A percentile compares a stretch with the other conserved stretches of the same genome.
These are phyloP conservation scores for Ichneumoninae sp. DNA, from an alignment of 2,888 invertebrate species.

Conservation along the genomic window DNA sequence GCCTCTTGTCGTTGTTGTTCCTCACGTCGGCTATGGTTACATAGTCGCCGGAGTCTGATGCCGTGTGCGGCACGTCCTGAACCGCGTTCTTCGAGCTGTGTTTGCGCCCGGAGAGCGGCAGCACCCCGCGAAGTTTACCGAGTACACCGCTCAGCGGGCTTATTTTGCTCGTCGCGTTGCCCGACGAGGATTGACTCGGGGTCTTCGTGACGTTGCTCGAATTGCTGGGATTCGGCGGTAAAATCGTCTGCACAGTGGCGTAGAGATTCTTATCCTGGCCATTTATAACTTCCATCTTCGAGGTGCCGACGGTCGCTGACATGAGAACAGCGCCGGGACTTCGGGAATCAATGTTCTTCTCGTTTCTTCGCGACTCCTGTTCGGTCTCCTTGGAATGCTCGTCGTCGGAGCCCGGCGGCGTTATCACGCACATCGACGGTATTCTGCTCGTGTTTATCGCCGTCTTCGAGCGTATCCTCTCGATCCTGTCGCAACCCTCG, in stretches of 20 bases:
- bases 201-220: slow-evolving; percentile 47
- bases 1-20: slow-evolving; percentile 89
- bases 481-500: slow-evolving; percentile 94
- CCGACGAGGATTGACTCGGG: slow-evolving; percentile 57
- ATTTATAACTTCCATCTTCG: slow-evolving; percentile 83
- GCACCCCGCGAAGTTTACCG: slow-evolving; percentile 87
- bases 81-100: slow-evolving; percentile 65
- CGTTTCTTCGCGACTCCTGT: slow-evolving; percentile 44
- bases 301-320: slow-evolving; percentile 82
- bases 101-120: slow-evolving; percentile 79
- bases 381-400: slow-evolving; percentile 87
- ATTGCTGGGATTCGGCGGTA: slow-evolving; percentile 60
- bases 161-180: slow-evolving; percentile 68
- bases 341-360: slow-evolving; percentile 67
- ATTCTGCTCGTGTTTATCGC: slow-evolving; percentile 94
- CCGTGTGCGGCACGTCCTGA: slow-evolving; percentile 47
- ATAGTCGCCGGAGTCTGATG: slow-evolving; percentile 90
- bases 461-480: slow-evolving; percentile 93
- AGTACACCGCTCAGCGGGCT: slow-evolving; percentile 90
- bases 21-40: slow-evolving; percentile 94
- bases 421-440: slow-evolving; percentile 96
- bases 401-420: slow-evolving; percentile 94
- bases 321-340: slow-evolving; percentile 78
- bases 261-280: slow-evolving; percentile 82
- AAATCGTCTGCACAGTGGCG: slow-evolving; percentile 81